These are phyloP conservation scores for Atractosteus spatula DNA, from an alignment of 2,113 vertebrate species.

Conservation along the genomic window DNA sequence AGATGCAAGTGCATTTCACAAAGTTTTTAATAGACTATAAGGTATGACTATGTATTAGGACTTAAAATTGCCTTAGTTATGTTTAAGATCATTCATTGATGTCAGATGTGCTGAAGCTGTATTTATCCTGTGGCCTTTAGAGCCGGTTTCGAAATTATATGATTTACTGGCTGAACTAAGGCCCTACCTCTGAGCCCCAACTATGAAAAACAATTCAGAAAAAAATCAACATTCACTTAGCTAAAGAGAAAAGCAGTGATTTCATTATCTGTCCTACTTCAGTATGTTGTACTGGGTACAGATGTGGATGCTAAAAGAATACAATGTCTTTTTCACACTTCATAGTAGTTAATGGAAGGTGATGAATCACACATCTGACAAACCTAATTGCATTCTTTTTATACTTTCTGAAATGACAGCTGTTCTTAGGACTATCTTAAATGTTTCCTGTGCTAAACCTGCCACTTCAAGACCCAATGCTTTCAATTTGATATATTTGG, in stretches of 20 bases:
- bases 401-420: constrained; percentile 85
- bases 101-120: no score
- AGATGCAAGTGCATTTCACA: constrained; percentile 44
- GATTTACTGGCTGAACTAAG: no score
- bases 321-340: constrained; percentile 78
- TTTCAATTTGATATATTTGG: constrained; percentile 13
- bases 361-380: constrained; percentile 85
- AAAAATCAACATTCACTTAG: constrained; percentile 12
- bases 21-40: constrained; percentile 47
- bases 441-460: constrained; percentile 85
- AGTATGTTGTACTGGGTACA: constrained; percentile 72
- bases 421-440: constrained; percentile 84
- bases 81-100: no score
- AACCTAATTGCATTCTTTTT: constrained; percentile 89
- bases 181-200: no score
- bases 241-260: constrained; percentile 65
- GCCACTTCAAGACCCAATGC: constrained; percentile 68
- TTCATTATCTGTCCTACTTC: constrained; percentile 67
- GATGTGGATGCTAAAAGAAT: constrained; percentile 74
- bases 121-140: no score
- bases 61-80: no score
- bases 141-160: no score
- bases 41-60: constrained; percentile 18
- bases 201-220: no score
- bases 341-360: constrained; percentile 80